A percentile compares a stretch with the other conserved stretches of the same genome.
phyloP scores from a whole-genome alignment of 2,888 invertebrate genomes.

The Plusia festucae region DNA sequence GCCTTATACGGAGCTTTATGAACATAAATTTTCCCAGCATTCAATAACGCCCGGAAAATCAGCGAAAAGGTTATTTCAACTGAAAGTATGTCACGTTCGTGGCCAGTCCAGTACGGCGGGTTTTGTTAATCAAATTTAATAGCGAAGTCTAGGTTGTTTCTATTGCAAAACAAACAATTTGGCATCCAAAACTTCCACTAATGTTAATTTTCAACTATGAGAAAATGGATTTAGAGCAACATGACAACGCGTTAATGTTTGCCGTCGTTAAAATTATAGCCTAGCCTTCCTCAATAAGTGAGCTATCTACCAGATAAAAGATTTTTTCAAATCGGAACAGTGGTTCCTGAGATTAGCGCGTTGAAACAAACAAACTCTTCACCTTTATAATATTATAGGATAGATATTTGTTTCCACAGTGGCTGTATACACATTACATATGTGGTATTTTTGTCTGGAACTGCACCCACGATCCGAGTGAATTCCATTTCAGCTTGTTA shows the following conservation, averaged over 20 bases:
- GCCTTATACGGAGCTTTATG: neutral
- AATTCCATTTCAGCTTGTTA: conserved; percentile 7
- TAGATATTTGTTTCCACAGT: neutral
- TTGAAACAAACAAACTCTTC: neutral
- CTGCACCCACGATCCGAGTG: neutral
- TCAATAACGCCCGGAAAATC: conserved; percentile 31
- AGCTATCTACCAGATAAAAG: no score
- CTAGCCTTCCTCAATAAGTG: no score
- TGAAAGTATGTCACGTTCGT: conserved; percentile 26
- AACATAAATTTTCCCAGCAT: conserved; percentile 13
- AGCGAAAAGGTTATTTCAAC: conserved; percentile 27
- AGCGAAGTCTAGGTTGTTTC: conserved; percentile 13
- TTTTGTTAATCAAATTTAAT: conserved; percentile 38
- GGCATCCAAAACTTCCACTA: neutral
- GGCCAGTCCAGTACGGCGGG: conserved; percentile 26
- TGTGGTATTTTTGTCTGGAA: conserved; percentile 1
- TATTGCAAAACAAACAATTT: conserved; percentile 12
- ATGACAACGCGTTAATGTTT: neutral
- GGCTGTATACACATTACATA: neutral
- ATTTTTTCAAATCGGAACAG: no score
- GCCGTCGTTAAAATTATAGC: no score
- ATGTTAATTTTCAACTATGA: neutral
- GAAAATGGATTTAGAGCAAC: neutral
- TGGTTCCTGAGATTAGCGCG: no score
- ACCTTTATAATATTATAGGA: no score